A percentile compares a stretch with the other conserved stretches of the same genome.
Conservation (phyloP, 2,797 vertebrate species). For the Tiaroga cobitis region DNA sequence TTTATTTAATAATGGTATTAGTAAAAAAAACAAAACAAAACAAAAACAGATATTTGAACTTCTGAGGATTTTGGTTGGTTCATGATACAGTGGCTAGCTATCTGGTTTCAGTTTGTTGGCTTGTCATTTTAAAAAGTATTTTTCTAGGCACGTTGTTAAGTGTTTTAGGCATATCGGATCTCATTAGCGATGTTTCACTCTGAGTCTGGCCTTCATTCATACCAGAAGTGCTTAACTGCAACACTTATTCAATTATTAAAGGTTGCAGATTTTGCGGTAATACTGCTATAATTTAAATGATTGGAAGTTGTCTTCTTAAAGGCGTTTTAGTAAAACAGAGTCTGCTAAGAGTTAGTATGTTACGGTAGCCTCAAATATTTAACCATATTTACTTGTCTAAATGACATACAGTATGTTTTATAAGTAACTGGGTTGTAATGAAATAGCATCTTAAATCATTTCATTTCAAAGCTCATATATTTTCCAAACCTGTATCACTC, state of each 20-base stretch:
- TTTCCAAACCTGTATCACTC: not conserved
- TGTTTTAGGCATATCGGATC: conserved; percentile 23
- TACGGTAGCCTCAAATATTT: conserved; percentile 6
- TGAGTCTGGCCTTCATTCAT: not conserved
- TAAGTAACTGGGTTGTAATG: not conserved
- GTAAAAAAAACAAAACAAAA: too few relatives aligned
- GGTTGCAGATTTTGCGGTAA: conserved; percentile 6
- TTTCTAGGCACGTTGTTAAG: not conserved
- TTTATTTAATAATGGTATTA: conserved; percentile 18
- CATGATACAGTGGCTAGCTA: not conserved
- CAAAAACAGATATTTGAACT: not conserved
- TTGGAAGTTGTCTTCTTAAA: not conserved
- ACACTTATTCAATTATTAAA: conserved; percentile 14
- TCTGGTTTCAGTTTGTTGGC: conserved; percentile 30
- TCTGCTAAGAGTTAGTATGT: not conserved
- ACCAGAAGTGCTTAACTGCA: not conserved
- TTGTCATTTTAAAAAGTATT: conserved; percentile 28
- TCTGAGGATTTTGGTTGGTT: conserved; percentile 7
- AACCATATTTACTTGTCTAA: conserved; percentile 4
- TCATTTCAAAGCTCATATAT: not conserved
- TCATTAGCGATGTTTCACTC: conserved; percentile 20
- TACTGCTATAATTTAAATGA: conserved; percentile 4
- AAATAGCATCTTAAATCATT: conserved; percentile 6
- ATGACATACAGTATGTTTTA: not conserved
- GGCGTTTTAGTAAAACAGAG: not conserved